Evolutionary conservation across 2,888 invertebrate genomes (phyloP).

Genomic region (Tenthredo livida): DNA sequence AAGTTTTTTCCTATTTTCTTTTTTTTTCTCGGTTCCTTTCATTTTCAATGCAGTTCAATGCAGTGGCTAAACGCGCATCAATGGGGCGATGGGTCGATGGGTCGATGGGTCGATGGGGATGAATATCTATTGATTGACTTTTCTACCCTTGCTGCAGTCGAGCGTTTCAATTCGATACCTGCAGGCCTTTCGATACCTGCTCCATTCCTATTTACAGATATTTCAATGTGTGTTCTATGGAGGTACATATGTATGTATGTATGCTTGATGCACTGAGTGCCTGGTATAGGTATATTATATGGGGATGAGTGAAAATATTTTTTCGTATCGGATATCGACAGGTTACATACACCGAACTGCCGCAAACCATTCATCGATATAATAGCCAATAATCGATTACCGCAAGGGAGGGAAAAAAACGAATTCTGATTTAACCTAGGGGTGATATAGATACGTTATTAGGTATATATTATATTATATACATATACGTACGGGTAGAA

Average conservation of each 20-base stretch:
- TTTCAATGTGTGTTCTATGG: background rate
- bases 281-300: background rate
- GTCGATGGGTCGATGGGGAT: conserved; percentile 74
- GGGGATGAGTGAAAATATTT: background rate
- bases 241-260: background rate
- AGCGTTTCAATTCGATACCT: conserved; percentile 56
- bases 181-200: background rate
- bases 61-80: conserved; percentile 21
- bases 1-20: background rate
- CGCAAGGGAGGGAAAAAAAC: background rate
- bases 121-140: conserved; percentile 76
- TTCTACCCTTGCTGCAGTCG: conserved; percentile 64
- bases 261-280: background rate
- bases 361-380: conserved; percentile 30
- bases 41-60: background rate
- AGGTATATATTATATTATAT: background rate
- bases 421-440: background rate
- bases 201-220: background rate
- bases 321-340: conserved; percentile 37
- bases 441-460: background rate
- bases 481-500: background rate
- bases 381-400: conserved; percentile 42
- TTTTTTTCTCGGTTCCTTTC: background rate
- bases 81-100: conserved; percentile 69
- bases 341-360: conserved; percentile 7